Evolutionary conservation across 2,888 invertebrate genomes (phyloP).

Genomic region (Trissolcus brochymenae): DNA sequence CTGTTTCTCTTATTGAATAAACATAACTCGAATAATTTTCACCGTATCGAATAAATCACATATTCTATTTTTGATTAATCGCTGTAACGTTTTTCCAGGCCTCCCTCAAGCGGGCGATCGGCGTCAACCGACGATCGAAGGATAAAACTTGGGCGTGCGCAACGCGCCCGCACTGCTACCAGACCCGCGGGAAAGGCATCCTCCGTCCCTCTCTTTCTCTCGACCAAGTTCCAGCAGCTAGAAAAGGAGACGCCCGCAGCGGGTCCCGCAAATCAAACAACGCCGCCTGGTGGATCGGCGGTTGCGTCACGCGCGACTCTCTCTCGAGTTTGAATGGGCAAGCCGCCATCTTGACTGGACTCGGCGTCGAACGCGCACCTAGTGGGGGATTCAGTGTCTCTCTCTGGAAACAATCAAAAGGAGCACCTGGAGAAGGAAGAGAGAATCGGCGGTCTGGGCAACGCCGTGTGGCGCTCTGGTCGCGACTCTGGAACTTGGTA

Average conservation of each 20-base stretch:
- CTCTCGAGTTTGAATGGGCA: conserved; percentile 14
- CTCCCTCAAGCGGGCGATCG: conserved; percentile 3
- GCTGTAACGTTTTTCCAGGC: too few relatives aligned
- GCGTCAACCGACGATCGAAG: conserved; percentile 12
- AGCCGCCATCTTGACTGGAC: conserved; percentile 9
- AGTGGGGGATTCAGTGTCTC: not conserved
- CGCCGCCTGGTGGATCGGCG: conserved; percentile 5
- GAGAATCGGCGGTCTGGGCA: conserved; percentile 9
- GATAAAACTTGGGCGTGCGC: conserved; percentile 32
- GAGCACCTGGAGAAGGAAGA: not conserved
- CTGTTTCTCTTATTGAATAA: too few relatives aligned
- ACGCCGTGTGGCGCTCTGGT: conserved; percentile 9
- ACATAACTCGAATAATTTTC: too few relatives aligned
- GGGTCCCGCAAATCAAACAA: not conserved
- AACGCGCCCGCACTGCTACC: not conserved
- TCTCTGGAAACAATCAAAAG: not conserved
- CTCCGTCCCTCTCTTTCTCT: not conserved
- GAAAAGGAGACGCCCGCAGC: too few relatives aligned
- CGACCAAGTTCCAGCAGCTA: too few relatives aligned
- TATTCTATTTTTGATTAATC: too few relatives aligned
- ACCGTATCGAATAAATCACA: too few relatives aligned
- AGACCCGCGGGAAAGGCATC: not conserved
- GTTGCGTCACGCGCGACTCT: conserved; percentile 20
- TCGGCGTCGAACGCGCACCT: conserved; percentile 7
- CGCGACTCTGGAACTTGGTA: conserved; percentile 30